Base-by-base conservation (phyloP, 2,888 invertebrate species). In the Campopleginae sp. region DNA sequence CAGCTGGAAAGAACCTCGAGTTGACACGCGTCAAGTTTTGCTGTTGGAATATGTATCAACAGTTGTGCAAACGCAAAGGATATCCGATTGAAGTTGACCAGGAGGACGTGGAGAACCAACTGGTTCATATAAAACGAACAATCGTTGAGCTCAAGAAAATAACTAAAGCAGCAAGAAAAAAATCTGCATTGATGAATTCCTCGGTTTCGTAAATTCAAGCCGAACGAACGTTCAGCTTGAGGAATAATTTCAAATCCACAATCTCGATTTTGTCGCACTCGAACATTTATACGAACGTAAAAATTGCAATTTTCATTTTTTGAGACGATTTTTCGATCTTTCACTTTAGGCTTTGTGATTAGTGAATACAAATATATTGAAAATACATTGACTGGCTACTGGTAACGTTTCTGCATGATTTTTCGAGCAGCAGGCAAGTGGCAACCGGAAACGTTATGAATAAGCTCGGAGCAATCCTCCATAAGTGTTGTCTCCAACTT, bases 41-140 rank as follows among this genome's bases (percentile, higher is more conserved):
- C 44, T 95, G 95, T 65, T 95, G 96, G 95, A 95, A 95, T 85
- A 93, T 96, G 17, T 96, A 96, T 92, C 94, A 94, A 72, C 95
- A 96, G 92, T 95, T 96, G 87, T 95, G 96, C 92, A 94, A 94
- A 87, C 95, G 95, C 85, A 96, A 95, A 90, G 95, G 94, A 65
- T 77, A 90, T 19, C 86, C 91, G 33, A 54, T 88, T 0, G 92
- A 92, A 85, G 93, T 95, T 2, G 92, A 93, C n/a, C 92, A 92
- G 10, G 89, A 93, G 0, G 95, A 96, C 90, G 94, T 95, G 54
- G 96, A 96, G 89, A 94, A 95, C 83, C 96, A 96, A 90, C 92
- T 96, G 68, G 94, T 95, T 58, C 95, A 95, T 65, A 95, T 96
- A 63, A 96, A 96, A 94, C 92, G 95, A 23, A 96, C 96, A 0